Evolutionary conservation across 2,113 vertebrate species (phyloP).

Genomic region (Psittacus erithacus): DNA sequence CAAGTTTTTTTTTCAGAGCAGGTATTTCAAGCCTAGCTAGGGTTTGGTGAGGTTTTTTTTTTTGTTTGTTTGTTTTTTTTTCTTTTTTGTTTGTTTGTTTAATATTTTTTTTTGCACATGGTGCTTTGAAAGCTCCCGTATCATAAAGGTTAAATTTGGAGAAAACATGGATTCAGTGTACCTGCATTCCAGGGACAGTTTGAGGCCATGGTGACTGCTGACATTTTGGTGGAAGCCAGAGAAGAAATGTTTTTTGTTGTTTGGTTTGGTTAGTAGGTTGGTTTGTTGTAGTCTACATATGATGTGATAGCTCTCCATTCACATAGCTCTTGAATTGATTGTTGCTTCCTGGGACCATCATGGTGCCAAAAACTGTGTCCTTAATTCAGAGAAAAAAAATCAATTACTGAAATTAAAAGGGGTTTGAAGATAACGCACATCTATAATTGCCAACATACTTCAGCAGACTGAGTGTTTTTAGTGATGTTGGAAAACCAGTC

Average conservation of each 20-base stretch:
- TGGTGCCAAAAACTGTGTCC: neutral
- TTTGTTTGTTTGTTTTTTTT: too few relatives aligned
- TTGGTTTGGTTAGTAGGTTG: neutral
- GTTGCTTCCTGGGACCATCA: neutral
- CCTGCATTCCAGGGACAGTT: neutral
- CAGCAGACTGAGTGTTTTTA: neutral
- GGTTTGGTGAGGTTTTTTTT: neutral
- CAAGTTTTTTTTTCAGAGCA: neutral
- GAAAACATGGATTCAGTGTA: neutral
- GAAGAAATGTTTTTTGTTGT: neutral
- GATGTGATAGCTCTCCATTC: neutral
- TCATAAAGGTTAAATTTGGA: neutral
- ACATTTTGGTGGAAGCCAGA: neutral
- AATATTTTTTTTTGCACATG: neutral
- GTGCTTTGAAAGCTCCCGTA: neutral
- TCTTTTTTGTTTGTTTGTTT: neutral
- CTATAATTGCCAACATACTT: neutral
- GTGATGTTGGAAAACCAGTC: neutral
- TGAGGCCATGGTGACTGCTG: neutral
- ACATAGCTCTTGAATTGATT: neutral
- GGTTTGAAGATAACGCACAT: neutral
- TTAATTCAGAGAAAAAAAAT: neutral
- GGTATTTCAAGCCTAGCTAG: neutral
- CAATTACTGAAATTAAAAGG: neutral
- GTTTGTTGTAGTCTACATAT: neutral